Base-by-base conservation (phyloP, 2,888 invertebrate species). In the Carabus problematicus region DNA sequence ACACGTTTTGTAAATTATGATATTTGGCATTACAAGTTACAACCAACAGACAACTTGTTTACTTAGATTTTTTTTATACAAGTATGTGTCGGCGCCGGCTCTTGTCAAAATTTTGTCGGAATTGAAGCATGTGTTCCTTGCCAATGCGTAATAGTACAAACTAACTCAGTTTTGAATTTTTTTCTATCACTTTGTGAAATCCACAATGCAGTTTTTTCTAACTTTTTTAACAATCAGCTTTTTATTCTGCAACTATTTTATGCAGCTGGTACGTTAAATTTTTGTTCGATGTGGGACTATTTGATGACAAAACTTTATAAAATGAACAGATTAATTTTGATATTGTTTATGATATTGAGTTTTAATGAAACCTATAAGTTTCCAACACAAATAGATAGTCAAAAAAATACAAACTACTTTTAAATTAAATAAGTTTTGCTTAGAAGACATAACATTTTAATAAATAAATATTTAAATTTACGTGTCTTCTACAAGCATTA, bases 91-190 rank as follows among this genome's bases (percentile, higher is more conserved):
- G 45, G 29, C 12, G n/a, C 14, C n/a, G 16, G 19, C 60, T 60
- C 61, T 61, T 61, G 60, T 60, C 60, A 60, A 61, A 61, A 61
- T 39, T 61, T 8, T 61, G 60, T 45, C 47, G 61, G 61, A 61
- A 61, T 39, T 61, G 49, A 47, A 61, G 49, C 61, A 19, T n/a
- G 14, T 16, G 47, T 29, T n/a, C 39, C 14, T 61, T 61, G 47
- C 61, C 47, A 61, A 61, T 61, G 47, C 49, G 49, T 49, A 61
- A 61, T 61, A 61, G 61, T 14, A 29, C 49, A 61, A 47, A 49
- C 47, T 61, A 61, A 61, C 61, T 47, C 39, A 61, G 45, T 61
- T 47, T 47, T 16, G 61, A 61, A 16, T 61, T 49, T 61, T 45
- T 61, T 29, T 29, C 29, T 29, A 29, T 3, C 43, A 18, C 47